A percentile compares a stretch with the other conserved stretches of the same genome.
Conservation (phyloP, 2,888 invertebrate species). For the Caenorhabditis parvicauda region DNA sequence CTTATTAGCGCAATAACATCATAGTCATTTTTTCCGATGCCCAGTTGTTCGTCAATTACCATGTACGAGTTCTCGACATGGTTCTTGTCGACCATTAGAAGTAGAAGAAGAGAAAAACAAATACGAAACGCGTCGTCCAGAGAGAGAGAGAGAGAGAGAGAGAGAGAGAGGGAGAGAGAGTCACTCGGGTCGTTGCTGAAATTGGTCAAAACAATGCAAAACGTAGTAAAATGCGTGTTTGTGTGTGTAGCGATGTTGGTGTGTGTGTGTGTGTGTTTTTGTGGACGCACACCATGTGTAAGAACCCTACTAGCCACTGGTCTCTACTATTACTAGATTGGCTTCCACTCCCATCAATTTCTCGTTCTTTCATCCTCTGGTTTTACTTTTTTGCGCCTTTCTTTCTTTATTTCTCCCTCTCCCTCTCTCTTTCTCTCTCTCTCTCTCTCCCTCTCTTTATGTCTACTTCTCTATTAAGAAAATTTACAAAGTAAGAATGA, state of each 20-base stretch:
- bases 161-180: neutral
- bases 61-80: no score
- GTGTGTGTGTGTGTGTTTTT: no score
- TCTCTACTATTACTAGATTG: neutral
- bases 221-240: no score
- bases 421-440: slow-evolving; percentile 9
- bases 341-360: slow-evolving; percentile 9
- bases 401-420: slow-evolving; percentile 1
- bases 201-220: no score
- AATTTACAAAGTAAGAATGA: no score
- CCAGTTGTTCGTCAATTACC: no score
- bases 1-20: no score
- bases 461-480: neutral
- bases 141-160: slow-evolving; percentile 7
- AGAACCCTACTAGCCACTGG: no score
- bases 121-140: slow-evolving; percentile 6
- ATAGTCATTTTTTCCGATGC: no score
- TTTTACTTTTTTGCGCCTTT: neutral
- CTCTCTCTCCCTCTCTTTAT: neutral
- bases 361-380: neutral
- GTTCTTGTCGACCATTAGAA: slow-evolving; percentile 21
- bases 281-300: no score
- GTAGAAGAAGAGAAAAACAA: slow-evolving; percentile 8
- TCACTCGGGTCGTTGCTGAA: no score
- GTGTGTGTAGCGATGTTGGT: no score